These are phyloP conservation scores for Proterorhinus semilunaris DNA, from an alignment of 2,113 vertebrate species.

Conservation along the genomic window DNA sequence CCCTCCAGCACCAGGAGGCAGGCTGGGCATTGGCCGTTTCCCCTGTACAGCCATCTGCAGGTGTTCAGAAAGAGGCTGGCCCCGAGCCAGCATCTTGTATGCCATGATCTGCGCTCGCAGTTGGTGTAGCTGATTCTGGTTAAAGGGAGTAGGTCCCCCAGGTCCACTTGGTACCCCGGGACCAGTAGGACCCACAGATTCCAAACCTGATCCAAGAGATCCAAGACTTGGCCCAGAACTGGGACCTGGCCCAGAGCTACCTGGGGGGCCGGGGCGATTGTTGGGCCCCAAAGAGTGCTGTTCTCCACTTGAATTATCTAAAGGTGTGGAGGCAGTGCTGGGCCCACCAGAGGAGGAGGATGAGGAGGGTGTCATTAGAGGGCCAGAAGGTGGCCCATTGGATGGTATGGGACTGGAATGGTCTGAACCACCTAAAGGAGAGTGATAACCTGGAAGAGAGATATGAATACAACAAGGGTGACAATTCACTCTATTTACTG, in stretches of 20 bases:
- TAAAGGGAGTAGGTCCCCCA: slow-evolving; percentile 84
- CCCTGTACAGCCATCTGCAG: slow-evolving; percentile 93
- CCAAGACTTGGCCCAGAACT: slow-evolving; percentile 55
- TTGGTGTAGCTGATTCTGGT: slow-evolving; percentile 93
- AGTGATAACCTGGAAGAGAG: slow-evolving; percentile 85
- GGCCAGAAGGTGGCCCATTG: slow-evolving; percentile 86
- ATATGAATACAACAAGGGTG: neutral
- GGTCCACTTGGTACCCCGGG: slow-evolving; percentile 46
- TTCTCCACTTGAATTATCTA: slow-evolving; percentile 79
- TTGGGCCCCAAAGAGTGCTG: slow-evolving; percentile 79
- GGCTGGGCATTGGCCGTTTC: slow-evolving; percentile 84
- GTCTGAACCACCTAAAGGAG: slow-evolving; percentile 89
- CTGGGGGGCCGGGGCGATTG: slow-evolving; percentile 69
- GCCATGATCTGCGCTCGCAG: slow-evolving; percentile 94
- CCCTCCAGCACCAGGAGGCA: slow-evolving; percentile 81
- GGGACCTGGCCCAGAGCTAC: slow-evolving; percentile 53
- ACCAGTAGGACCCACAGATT: slow-evolving; percentile 36
- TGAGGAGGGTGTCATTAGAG: slow-evolving; percentile 78
- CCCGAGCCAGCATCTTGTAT: slow-evolving; percentile 91
- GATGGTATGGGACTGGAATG: slow-evolving; percentile 91
- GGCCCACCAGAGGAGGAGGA: slow-evolving; percentile 71
- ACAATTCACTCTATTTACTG: neutral
- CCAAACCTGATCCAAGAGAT: slow-evolving; percentile 53
- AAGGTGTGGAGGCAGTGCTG: slow-evolving; percentile 75
- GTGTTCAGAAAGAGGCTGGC: slow-evolving; percentile 88